phyloP scores from a whole-genome alignment of 2,888 invertebrate genomes.

The Auanema sp. region DNA sequence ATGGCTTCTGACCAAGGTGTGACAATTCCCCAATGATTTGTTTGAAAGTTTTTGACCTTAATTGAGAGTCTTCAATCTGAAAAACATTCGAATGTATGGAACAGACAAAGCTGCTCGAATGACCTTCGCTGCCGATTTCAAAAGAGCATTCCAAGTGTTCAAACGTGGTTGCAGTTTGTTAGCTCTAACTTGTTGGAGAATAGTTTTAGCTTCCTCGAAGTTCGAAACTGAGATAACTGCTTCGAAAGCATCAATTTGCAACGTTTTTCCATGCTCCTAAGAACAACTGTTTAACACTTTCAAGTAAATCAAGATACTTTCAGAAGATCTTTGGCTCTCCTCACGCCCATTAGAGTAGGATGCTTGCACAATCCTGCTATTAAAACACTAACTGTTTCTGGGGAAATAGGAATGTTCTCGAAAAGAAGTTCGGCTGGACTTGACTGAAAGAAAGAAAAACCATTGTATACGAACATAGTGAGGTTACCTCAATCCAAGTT shows the following conservation, averaged over 20 bases:
- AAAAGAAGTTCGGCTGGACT: conserved; percentile 54
- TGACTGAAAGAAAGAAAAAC: conserved; percentile 26
- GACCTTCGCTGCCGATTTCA: conserved; percentile 24
- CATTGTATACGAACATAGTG: neutral
- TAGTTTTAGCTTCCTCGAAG: conserved; percentile 17
- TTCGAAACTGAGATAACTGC: conserved; percentile 24
- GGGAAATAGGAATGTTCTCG: conserved; percentile 47
- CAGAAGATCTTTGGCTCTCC: conserved; percentile 32
- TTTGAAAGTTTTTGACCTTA: conserved; percentile 22
- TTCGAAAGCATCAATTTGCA: conserved; percentile 37
- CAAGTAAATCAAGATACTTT: conserved; percentile 19
- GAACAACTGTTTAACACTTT: neutral
- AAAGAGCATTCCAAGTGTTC: conserved; percentile 28
- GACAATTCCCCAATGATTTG: conserved; percentile 46
- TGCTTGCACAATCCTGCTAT: conserved; percentile 54
- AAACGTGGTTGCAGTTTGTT: conserved; percentile 20
- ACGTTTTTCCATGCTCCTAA: conserved; percentile 17
- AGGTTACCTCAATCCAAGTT: conserved; percentile 33
- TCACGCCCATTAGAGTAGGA: conserved; percentile 18
- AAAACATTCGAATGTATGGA: conserved; percentile 5
- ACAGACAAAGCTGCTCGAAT: neutral
- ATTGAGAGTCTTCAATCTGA: neutral
- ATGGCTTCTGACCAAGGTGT: conserved; percentile 26
- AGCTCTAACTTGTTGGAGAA: conserved; percentile 20
- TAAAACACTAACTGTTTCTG: conserved; percentile 47